Evolutionary conservation across 2,113 vertebrate species (phyloP), one percentile per base, ranked within the genome.

Genomic region (Aythya baeri): DNA sequence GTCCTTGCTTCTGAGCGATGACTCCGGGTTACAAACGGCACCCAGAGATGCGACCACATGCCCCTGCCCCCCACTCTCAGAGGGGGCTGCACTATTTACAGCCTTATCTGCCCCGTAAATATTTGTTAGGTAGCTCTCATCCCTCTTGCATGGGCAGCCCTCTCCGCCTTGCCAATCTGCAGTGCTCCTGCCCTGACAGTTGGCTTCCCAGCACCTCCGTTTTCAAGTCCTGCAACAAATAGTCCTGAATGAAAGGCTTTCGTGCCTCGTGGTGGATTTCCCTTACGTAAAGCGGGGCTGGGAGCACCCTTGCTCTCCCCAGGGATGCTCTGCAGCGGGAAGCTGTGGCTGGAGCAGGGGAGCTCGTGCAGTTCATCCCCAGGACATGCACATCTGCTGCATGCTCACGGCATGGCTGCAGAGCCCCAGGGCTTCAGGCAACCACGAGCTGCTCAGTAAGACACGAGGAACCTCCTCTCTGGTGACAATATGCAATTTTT

Each of bases 1-100:
- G 95, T 96, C 91, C 83, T 94, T 94, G 91, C 63, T 74, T 94
- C 88, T 95, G 94, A 96, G 55, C 79, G 81, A 96, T 95, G 93
- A 46, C 92, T 91, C 49, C 29, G 25, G 68, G 80, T 81, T 94
- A 76, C 62, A 46, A 73, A 9, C 22, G 21, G 71, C 3, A 0
- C 22, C 3, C n/a, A 36, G 77, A 44, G 71, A 87, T 0, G 0
- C 54, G 29, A 55, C 83, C 92, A 77, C 34, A 74, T 63, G 13
- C 36, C 16, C n/a, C 62, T 81, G 68, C 34, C 26, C 54, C 38
- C 7, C 52, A 50, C 61, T 50, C 57, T 86, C 2, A 0, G 49
- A 17, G 63, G 31, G 1, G 0, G 27, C 25, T 1, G 0, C 32
- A 55, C 85, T 86, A 38, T 86, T 83, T 95, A 58, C 77, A 79